These are phyloP conservation scores for Drosophila sp. DNA, from an alignment of 1,140 invertebrate genomes.

Conservation along the genomic window DNA sequence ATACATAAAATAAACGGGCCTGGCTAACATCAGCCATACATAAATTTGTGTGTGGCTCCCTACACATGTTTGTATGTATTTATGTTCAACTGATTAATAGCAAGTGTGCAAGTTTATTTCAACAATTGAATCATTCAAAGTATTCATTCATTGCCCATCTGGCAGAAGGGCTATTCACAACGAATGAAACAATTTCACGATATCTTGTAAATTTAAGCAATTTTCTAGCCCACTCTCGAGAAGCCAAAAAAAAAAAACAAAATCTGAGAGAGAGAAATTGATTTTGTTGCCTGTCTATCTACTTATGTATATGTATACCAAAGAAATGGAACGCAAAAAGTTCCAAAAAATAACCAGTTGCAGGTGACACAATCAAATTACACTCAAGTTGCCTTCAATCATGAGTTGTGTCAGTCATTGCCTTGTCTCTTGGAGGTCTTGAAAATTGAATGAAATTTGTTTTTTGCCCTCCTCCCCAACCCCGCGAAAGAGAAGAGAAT, in stretches of 20 bases:
- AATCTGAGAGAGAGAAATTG: neutral
- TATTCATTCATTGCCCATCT: no score
- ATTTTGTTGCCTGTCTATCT: neutral
- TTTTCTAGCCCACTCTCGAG: no score
- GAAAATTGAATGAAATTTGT: slow-evolving; percentile 18
- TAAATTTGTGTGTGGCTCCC: neutral
- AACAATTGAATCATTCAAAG: no score
- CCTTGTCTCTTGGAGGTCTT: slow-evolving; percentile 3
- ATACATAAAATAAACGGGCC: slow-evolving; percentile 8
- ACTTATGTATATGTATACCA: neutral
- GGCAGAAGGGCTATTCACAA: no score
- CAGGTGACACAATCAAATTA: slow-evolving; percentile 12
- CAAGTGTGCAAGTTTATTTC: no score
- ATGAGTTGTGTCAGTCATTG: slow-evolving; percentile 15
- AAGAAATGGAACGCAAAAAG: neutral
- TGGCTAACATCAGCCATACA: neutral
- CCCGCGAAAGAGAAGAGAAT: neutral
- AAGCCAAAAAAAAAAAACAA: no score
- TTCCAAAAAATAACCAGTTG: neutral
- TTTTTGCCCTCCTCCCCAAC: neutral
- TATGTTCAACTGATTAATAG: no score
- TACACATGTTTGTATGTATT: no score
- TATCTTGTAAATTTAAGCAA: no score
- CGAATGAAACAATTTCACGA: no score
- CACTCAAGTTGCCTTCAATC: slow-evolving; percentile 13